Evolutionary conservation across 2,113 vertebrate species (phyloP).

Genomic region (Ictalurus punctatus): DNA sequence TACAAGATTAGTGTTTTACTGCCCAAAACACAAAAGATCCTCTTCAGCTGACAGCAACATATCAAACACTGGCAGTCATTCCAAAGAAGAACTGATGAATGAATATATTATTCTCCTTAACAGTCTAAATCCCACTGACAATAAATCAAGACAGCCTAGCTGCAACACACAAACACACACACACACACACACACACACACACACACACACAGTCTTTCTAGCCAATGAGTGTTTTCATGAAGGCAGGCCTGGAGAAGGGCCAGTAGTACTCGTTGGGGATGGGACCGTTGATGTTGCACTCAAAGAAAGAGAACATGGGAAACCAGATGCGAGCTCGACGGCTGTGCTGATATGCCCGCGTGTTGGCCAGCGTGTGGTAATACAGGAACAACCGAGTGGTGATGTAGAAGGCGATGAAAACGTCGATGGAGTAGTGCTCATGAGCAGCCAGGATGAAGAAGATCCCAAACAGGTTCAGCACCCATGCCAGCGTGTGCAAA

Average conservation of each 20-base stretch:
- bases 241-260: conserved; percentile 86
- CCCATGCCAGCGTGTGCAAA: conserved; percentile 97
- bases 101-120: conserved; percentile 1
- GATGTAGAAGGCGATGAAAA: conserved; percentile 99
- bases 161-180: not conserved
- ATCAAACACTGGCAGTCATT: not conserved
- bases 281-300: conserved; percentile 95
- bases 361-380: conserved; percentile 97
- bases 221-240: conserved; percentile 82
- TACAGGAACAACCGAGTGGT: conserved; percentile 98
- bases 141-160: not conserved
- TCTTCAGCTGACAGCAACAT: not conserved
- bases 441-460: conserved; percentile 99
- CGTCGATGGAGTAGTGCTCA: conserved; percentile 98
- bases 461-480: conserved; percentile 97
- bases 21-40: not conserved
- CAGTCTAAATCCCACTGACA: not conserved
- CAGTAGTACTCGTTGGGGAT: conserved; percentile 98
- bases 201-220: not conserved
- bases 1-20: not conserved
- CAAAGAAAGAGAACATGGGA: conserved; percentile 99
- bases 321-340: conserved; percentile 98
- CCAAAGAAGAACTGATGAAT: not conserved
- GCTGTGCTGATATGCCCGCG: conserved; percentile 95
- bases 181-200: not conserved